Base-by-base conservation (phyloP, 2,797 vertebrate species). In the Sebastes taczanowskii region DNA sequence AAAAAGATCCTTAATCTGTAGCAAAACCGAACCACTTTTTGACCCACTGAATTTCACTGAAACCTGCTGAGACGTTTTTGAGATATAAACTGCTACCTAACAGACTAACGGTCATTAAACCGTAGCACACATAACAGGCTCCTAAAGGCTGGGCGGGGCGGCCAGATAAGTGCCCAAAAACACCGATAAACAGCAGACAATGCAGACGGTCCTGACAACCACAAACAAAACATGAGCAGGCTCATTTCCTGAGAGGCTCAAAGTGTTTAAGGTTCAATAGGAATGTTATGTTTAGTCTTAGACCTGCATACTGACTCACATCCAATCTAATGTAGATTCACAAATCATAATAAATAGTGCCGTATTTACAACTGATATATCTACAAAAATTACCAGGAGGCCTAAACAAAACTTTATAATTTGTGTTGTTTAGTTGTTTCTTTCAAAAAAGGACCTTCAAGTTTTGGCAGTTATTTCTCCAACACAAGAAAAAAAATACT, bases 161-260 rank as follows among this genome's bases (percentile, higher is more conserved):
- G 27, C 20, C 70, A 71, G 89, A 84, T 85, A 80, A 89, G 71
- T 53, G 61, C 52, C 65, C 13, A 6, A 34, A 74, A 34, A 74
- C 59, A 27, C 73, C 38, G 83, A 87, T 77, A 78, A 91, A 73
- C 56, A 38, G 20, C 67, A 76, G 74, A 82, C 72, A 76, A 77
- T 73, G 66, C 16, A 34, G 81, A 90, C 59, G 16, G 30, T 67
- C 73, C 59, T 52, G 81, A 74, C 61, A 69, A 80, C 78, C 60
- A 60, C 75, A 81, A 79, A 81, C 65, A 60, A 65, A 74, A 71
- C 27, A 66, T 11, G 60, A 71, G 49, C 62, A 20, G 55, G 1
- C 55, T 77, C 5, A 38, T 55, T 83, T 86, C 80, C 78, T 68
- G 16, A 78, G 59, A 30, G 32, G 9, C 30, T 52, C 16, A 8